Conservation (phyloP, 2,113 vertebrate genomes). For the Ia io region DNA sequence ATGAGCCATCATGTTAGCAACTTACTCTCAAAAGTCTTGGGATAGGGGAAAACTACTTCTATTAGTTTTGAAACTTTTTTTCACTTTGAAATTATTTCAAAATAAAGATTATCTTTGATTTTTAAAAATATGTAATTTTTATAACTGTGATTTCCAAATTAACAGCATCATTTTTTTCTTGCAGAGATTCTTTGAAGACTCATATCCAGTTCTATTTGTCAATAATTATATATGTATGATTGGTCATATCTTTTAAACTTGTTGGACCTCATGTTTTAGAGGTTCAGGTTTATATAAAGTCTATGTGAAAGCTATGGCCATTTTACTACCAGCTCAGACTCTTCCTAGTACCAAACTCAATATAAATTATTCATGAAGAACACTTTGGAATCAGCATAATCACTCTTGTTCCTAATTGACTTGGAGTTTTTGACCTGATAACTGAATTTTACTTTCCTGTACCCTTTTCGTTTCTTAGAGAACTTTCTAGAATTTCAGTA, state of each 20-base stretch:
- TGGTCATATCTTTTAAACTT: background rate
- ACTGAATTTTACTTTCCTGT: background rate
- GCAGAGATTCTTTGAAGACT: background rate
- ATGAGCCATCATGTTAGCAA: background rate
- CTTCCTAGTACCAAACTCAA: background rate
- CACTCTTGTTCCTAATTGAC: background rate
- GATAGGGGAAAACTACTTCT: background rate
- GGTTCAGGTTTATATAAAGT: background rate
- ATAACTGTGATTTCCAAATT: background rate
- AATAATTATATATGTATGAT: background rate
- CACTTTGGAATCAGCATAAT: background rate
- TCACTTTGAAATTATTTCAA: background rate
- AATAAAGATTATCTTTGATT: background rate
- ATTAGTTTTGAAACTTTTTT: background rate
- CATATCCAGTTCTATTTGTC: background rate
- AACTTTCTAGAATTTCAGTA: background rate
- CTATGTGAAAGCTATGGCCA: background rate
- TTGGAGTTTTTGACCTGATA: background rate
- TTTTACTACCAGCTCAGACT: conserved; percentile 2
- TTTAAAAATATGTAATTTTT: background rate
- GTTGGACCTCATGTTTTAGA: background rate
- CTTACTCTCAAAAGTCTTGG: background rate
- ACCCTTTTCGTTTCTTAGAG: background rate
- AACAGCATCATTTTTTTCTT: background rate
- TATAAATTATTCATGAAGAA: conserved; percentile 5